Evolutionary conservation across 2,888 invertebrate species (phyloP), one percentile per base, ranked within the genome.

Genomic region (Drosophila anceps): DNA sequence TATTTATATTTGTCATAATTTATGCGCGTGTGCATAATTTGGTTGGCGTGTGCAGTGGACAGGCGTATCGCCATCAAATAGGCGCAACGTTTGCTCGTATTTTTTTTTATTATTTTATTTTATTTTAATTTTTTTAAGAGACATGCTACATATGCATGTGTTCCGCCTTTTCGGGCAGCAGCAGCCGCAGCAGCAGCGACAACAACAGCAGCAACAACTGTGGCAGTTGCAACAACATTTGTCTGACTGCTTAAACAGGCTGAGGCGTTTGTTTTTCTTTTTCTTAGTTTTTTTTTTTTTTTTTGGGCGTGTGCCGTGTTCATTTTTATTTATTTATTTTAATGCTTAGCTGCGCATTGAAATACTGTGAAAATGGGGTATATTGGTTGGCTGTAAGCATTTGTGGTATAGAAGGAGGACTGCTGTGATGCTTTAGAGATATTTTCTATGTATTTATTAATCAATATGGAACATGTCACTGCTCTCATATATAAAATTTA

Each of bases 221-320:
- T 63, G 37, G 50, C 50, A 64, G 37, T 58, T 76, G 76, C 60
- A 64, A 55, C 66, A 71, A 61, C 63, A 66, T 64, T 76, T 60
- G 48, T 44, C 53, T 41, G 53, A 20, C 65, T 53, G 24, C 39
- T 27, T 33, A 68, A 66, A 54, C 53, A 10, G 69, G 79, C 51
- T 67, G 48, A 68, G 58, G 69, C 71, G 63, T 71, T 27, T 29
- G n/a, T 18, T n/a, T 18, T 29, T n/a, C 24, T 24, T 24, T 24
- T 74, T 24, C 4, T 24, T 74, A 24, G 24, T 18, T 18, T 78
- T 70, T 50, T 31, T 50, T 70, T 82, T 15, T 46, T 7, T 20
- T 35, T 81, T 83, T 76, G 84, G 87, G 88, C 88, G 83, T 88
- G 83, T 82, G 85, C 74, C 69, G 50, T 55, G 67, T 41, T 59